Evolutionary conservation across 2,888 invertebrate species (phyloP).

Genomic region (Alloplasta piceator): DNA sequence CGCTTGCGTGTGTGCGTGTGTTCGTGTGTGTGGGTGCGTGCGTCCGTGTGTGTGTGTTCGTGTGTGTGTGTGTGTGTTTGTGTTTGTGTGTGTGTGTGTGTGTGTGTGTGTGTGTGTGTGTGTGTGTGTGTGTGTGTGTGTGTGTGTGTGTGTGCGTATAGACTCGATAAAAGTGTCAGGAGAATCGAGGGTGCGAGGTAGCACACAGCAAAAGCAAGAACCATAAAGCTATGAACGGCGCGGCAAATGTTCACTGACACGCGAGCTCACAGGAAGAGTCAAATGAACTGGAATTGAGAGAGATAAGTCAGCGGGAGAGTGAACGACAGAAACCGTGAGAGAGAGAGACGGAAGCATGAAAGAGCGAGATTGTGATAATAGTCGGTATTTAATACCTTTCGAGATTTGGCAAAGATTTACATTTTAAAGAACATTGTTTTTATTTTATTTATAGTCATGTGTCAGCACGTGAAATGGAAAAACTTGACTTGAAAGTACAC

Average conservation of each 20-base stretch:
- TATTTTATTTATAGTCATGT: background rate
- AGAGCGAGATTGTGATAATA: constrained; percentile 24
- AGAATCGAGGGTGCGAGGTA: constrained; percentile 57
- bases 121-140: background rate
- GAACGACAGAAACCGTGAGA: constrained; percentile 49
- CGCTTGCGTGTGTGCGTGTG: background rate
- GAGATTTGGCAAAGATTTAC: constrained; percentile 15
- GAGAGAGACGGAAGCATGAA: constrained; percentile 22
- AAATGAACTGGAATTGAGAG: constrained; percentile 71
- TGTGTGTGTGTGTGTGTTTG: no score
- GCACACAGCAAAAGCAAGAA: constrained; percentile 17
- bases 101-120: background rate
- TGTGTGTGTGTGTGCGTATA: background rate
- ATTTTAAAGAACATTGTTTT: background rate
- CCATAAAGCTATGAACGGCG: constrained; percentile 36
- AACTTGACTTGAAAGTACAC: no score
- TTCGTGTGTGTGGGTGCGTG: constrained; percentile 6
- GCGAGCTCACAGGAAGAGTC: constrained; percentile 71
- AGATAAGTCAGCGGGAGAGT: constrained; percentile 63
- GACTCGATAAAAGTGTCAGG: constrained; percentile 45
- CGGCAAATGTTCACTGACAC: constrained; percentile 68
- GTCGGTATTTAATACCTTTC: constrained; percentile 28
- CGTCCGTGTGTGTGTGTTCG: background rate
- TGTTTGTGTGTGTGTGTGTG: no score
- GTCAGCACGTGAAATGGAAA: no score